Base-by-base conservation (phyloP, 2,113 vertebrate genomes). In the Chunga burmeisteri region DNA sequence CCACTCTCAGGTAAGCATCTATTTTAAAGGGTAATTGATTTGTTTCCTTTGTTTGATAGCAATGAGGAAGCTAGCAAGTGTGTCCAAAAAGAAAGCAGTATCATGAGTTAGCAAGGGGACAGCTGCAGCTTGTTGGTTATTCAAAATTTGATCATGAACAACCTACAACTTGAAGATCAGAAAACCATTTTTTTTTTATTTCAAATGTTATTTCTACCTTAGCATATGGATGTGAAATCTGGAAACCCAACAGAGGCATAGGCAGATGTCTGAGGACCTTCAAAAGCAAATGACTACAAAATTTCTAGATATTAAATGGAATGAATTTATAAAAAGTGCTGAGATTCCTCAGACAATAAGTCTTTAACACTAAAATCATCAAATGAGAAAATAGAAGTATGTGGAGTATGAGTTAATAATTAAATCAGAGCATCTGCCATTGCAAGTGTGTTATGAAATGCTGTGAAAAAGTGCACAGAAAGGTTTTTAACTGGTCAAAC, bases 381-480 rank as follows among this genome's bases (percentile, higher is more conserved):
- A 65, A 81, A 21, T 66, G 68, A 88, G 63, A 71, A 95, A 87
- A 93, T 4, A 68, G 10, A 93, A 88, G 7, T 91, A 81, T 90
- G 11, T 90, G 40, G 21, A 91, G 22, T 49, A 77, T 53, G 38
- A 94, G 30, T 70, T 96, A 96, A 96, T 87, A 93, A 94, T 95
- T 91, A 93, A 93, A 95, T 87, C 84, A 80, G 78, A 93, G 86
- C 93, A 96, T 95, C 86, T 97, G 91, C 50, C 73, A 87, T 44
- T 91, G 47, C 61, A 86, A 95, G 68, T 71, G 26, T 73, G 67
- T 62, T 66, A 53, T 49, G 63, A 95, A 94, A 84, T 86, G 44
- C 66, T 73, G 87, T 74, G 81, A 93, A 93, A 91, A 95, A 80
- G 53, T 63, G 53, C 2, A 1, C 44, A 86, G 30, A 93, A 92